A percentile compares a stretch with the other conserved stretches of the same genome.
Evolutionary conservation across 2,113 vertebrate genomes (phyloP).

Genomic region (Corythoichthys haematopterus): DNA sequence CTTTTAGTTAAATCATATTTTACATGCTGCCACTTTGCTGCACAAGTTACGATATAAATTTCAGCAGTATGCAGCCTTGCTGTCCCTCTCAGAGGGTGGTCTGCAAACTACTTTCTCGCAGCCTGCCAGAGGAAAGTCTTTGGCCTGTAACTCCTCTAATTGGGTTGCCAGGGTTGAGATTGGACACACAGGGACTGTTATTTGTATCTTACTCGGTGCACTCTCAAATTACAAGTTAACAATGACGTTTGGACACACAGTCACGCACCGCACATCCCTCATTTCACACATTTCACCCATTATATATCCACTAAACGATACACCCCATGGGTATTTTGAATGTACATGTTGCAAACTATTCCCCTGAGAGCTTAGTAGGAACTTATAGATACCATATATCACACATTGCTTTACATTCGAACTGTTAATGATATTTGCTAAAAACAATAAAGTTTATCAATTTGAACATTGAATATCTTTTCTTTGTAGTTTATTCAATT

Average conservation of each 20-base stretch:
- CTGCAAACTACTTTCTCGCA: conserved; percentile 43
- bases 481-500: too few relatives aligned
- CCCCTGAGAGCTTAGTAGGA: conserved; percentile 4
- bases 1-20: neutral
- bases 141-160: conserved; percentile 60
- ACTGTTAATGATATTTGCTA: neutral
- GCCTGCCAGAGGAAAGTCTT: conserved; percentile 40
- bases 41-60: conserved; percentile 25
- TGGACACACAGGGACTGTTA: conserved; percentile 49
- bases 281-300: conserved; percentile 39
- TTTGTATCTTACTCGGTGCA: conserved; percentile 46
- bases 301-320: conserved; percentile 39
- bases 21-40: neutral
- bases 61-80: conserved; percentile 22
- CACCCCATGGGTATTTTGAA: conserved; percentile 23
- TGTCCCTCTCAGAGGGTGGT: conserved; percentile 37
- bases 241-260: conserved; percentile 51
- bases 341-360: conserved; percentile 8
- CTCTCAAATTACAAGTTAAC: conserved; percentile 51
- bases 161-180: conserved; percentile 56
- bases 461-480: too few relatives aligned
- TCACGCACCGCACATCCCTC: conserved; percentile 27
- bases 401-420: neutral
- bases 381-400: neutral
- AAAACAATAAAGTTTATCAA: too few relatives aligned